Percentiles rank a stretch among this genome's conserved stretches.
Conservation (phyloP, 2,797 vertebrate species). For the Poecilia picta region DNA sequence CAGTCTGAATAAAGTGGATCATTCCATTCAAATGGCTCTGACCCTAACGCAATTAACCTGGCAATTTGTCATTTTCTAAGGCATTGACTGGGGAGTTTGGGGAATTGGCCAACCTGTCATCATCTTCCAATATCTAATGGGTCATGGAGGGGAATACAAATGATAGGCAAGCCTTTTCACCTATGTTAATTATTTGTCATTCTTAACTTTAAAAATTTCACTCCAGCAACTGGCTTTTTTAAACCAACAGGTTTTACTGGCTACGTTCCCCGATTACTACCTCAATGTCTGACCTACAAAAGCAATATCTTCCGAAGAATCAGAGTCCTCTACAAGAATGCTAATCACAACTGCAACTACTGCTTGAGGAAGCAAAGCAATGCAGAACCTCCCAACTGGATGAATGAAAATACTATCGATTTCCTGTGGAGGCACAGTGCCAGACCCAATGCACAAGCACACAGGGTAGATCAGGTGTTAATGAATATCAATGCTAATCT, state of each 20-base stretch:
- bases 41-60: conserved; percentile 70
- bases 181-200: conserved; percentile 15
- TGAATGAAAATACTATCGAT: conserved; percentile 76
- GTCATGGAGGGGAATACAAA: conserved; percentile 51
- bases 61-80: conserved; percentile 72
- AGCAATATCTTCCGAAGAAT: conserved; percentile 44
- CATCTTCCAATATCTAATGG: conserved; percentile 56
- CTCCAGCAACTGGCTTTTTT: not conserved
- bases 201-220: not conserved
- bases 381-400: conserved; percentile 45
- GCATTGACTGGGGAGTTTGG: conserved; percentile 63
- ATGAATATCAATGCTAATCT: conserved; percentile 76
- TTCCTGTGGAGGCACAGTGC: conserved; percentile 66
- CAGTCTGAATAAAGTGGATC: conserved; percentile 70
- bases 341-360: conserved; percentile 60
- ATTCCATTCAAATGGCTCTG: conserved; percentile 63
- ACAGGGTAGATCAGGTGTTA: conserved; percentile 68
- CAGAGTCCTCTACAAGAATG: conserved; percentile 37
- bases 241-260: not conserved
- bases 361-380: conserved; percentile 42
- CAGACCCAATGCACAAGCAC: conserved; percentile 49
- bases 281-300: conserved; percentile 2
- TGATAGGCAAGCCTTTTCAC: conserved; percentile 48
- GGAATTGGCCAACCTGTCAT: conserved; percentile 66
- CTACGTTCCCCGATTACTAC: conserved; percentile 5